Base-by-base conservation (phyloP, 1,140 invertebrate species). In the Pristionchus pacificus region DNA sequence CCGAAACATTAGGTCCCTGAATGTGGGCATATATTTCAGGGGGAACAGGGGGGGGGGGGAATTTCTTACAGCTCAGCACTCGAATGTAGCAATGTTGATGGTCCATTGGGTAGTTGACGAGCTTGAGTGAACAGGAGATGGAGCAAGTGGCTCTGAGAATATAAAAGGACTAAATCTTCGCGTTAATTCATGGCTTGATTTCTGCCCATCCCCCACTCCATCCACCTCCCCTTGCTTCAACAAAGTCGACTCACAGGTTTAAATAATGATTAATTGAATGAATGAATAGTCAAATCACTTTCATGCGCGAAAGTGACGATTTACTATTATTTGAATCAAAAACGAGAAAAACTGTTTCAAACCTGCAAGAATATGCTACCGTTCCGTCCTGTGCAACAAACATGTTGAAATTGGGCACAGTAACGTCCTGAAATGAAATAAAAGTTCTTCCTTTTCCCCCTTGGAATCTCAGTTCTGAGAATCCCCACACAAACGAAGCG, bases 281-380 rank as follows among this genome's bases (percentile, higher is more conserved):
- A n/a, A n/a, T n/a, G n/a, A n/a, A n/a, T n/a, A n/a, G n/a, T n/a
- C n/a, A n/a, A n/a, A n/a, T n/a, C n/a, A n/a, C n/a, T n/a, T n/a
- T n/a, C n/a, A n/a, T n/a, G n/a, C n/a, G n/a, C n/a, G n/a, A n/a
- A n/a, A n/a, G 29, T 69, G 60, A 77, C 19, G 10, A 77, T 75
- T 30, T 24, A 31, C 58, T 27, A 25, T 62, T 76, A 31, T 28
- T 55, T 49, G 25, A 15, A 62, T 38, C 15, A 30, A 0, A 15
- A 24, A 28, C 24, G 63, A 64, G 65, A 67, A 24, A 0, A 2
- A 0, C 29, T 27, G 74, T 70, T 29, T 30, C 30, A 24, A 77
- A 86, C 84, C 85, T 79, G n/a, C 82, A 79, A 15, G 82, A 85
- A 66, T 86, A 86, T 1, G 84, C 77, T 14, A 86, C 77, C 13